Evolutionary conservation across 2,888 invertebrate species (phyloP), one percentile per base, ranked within the genome.

Genomic region (Andrena praecox): DNA sequence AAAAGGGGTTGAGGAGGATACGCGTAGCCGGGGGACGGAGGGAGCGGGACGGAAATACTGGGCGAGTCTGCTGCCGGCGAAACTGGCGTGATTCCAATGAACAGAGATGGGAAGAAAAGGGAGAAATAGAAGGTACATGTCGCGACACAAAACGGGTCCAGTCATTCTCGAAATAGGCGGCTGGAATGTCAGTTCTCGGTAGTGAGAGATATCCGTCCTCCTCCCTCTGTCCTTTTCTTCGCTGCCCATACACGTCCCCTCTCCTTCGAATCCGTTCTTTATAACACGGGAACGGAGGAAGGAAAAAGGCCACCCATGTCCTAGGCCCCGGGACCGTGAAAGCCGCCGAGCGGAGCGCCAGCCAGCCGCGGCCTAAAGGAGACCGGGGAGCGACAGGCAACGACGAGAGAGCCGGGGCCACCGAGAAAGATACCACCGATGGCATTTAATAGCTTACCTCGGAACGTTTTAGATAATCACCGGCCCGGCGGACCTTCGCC

Each of bases 391-490:
- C 79, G 84, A 73, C 80, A 79, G 67, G 62, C 73, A 76, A 76
- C 78, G 79, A 80, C 69, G 35, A 79, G 69, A 48, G 56, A 24
- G 56, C 20, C 33, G 70, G 71, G 85, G 70, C 84, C 84, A 85
- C 85, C 80, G 87, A 83, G 85, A 87, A 77, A 80, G 87, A 88
- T 88, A 88, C 80, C 85, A 82, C 80, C 85, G 83, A 88, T 85
- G 87, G 82, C 88, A 85, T 88, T 88, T 88, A 88, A 88, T 88
- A 89, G 87, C 87, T 84, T 75, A 78, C 76, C 87, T 86, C 75
- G 70, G 81, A 87, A 87, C 88, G 88, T 89, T 88, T 88, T 88
- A 88, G 88, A 88, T 88, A 88, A 88, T 88, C 85, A 88, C 88
- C 72, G 77, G 86, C 67, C 78, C 84, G 84, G 76, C 77, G 56